Conservation (phyloP, 2,888 invertebrate species). For the Tricholauxania praeusta region DNA sequence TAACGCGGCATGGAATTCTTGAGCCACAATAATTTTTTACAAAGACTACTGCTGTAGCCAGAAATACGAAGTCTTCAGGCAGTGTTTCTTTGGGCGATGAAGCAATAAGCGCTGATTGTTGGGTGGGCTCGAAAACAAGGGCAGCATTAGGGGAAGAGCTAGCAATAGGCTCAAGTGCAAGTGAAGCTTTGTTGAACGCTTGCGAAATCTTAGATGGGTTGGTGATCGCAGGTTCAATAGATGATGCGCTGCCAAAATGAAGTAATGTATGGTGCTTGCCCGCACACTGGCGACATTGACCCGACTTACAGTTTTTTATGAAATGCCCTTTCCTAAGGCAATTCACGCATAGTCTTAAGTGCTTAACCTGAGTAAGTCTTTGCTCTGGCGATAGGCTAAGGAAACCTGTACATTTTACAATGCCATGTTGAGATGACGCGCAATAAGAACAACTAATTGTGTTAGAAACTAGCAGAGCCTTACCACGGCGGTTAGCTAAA, state of each 20-base stretch:
- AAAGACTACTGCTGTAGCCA: conserved; percentile 35
- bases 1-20: conserved; percentile 36
- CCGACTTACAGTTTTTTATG: conserved; percentile 27
- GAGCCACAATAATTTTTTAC: conserved; percentile 41
- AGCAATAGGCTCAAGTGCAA: not conserved
- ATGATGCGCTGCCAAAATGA: not conserved
- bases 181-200: not conserved
- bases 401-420: conserved; percentile 26
- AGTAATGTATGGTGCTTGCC: conserved; percentile 33
- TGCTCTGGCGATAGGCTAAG: conserved; percentile 9
- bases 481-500: not conserved
- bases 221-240: not conserved
- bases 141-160: not conserved
- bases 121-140: not conserved
- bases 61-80: conserved; percentile 7
- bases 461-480: conserved; percentile 22
- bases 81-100: not conserved
- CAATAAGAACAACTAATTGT: conserved; percentile 15
- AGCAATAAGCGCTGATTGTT: not conserved
- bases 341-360: conserved; percentile 33
- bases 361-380: conserved; percentile 36
- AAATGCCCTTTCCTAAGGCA: conserved; percentile 37
- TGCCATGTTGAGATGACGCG: conserved; percentile 11
- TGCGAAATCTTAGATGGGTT: not conserved
- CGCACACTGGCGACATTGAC: conserved; percentile 27